phyloP scores from a whole-genome alignment of 2,888 invertebrate species.

The Plebejus melissa region DNA sequence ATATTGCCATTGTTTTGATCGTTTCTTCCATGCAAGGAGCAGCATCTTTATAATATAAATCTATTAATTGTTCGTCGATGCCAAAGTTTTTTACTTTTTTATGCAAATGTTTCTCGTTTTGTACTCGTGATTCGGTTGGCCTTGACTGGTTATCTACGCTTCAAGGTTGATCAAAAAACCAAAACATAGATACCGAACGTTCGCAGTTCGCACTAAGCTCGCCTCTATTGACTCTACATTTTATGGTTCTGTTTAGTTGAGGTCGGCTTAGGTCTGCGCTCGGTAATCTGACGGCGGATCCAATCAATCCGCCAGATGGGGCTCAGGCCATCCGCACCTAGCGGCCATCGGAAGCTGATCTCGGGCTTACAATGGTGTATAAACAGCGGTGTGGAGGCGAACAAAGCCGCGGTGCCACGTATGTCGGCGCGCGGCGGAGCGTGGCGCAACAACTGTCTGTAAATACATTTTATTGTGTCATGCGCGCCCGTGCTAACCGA shows the following conservation, averaged over 20 bases:
- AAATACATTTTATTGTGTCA: constrained; percentile 63
- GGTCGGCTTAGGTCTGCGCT: background rate
- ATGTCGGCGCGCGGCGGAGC: constrained; percentile 62
- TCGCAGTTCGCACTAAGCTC: background rate
- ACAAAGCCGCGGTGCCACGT: constrained; percentile 58
- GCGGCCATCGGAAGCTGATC: constrained; percentile 37
- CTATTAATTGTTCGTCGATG: background rate
- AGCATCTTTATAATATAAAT: background rate
- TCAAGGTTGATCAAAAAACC: background rate
- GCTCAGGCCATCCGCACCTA: background rate
- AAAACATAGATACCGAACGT: background rate
- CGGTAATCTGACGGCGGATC: background rate
- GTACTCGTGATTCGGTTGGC: constrained; percentile 4
- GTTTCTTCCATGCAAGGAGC: background rate
- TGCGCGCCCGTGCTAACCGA: constrained; percentile 54
- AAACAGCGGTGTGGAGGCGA: constrained; percentile 66
- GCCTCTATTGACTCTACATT: background rate
- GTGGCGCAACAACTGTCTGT: constrained; percentile 66
- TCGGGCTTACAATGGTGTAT: constrained; percentile 67
- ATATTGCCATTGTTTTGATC: constrained; percentile 1
- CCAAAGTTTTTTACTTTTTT: background rate
- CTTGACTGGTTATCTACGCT: background rate
- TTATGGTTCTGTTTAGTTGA: background rate
- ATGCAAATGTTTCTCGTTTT: background rate
- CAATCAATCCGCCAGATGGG: background rate